Conservation (phyloP, 2,113 vertebrate genomes). For the Phaetusa simplex region DNA sequence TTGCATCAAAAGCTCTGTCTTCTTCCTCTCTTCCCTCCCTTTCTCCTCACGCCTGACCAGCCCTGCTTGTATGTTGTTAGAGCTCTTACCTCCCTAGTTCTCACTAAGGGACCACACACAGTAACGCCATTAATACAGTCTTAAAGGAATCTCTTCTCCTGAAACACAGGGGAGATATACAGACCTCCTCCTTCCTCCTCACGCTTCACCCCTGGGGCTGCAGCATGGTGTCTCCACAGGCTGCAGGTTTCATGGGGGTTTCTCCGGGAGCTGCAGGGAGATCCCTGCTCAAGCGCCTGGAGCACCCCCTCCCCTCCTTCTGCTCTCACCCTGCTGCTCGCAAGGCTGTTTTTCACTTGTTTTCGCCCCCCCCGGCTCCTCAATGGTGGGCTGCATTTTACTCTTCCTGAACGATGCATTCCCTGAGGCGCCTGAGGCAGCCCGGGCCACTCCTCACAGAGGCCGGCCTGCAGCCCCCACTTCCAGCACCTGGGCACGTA, state of each 20-base stretch:
- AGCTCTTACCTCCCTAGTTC: neutral
- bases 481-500: neutral
- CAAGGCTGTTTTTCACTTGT: neutral
- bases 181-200: neutral
- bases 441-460: rapidly evolving
- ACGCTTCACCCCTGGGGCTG: neutral
- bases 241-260: neutral
- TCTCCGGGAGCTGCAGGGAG: neutral
- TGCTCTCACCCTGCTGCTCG: neutral
- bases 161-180: neutral
- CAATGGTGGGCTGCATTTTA: neutral
- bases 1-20: neutral
- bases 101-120: neutral
- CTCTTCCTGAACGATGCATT: neutral
- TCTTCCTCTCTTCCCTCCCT: neutral
- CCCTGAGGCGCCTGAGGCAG: rapidly evolving
- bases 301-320: neutral
- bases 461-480: neutral
- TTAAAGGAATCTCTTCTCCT: neutral
- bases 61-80: neutral
- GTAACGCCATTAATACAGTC: neutral
- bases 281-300: rapidly evolving
- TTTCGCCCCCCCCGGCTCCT: neutral
- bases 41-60: neutral
- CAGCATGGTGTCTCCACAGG: neutral